phyloP scores from a whole-genome alignment of 2,797 vertebrate genomes.

The Galagoides demidoff region DNA sequence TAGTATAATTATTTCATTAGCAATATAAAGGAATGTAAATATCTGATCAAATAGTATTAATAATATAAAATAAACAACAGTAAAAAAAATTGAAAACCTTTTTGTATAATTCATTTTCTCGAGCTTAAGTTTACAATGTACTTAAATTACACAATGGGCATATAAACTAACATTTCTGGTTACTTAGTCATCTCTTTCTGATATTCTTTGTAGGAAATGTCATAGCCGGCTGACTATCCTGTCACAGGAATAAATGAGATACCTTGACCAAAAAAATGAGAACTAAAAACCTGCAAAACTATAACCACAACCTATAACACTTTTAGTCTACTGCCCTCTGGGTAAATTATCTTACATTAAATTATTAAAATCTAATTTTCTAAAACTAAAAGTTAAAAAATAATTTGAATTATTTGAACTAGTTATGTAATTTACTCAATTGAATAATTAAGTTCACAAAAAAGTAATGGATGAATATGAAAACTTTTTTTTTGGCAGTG shows the following conservation, averaged over 20 bases:
- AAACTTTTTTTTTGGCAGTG: background rate
- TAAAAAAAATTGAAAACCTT: background rate
- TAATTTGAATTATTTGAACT: background rate
- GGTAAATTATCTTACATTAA: background rate
- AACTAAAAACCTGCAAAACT: background rate
- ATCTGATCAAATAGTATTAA: background rate
- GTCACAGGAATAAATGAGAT: background rate
- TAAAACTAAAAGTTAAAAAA: background rate
- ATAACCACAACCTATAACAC: background rate
- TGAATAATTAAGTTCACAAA: background rate
- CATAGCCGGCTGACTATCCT: background rate
- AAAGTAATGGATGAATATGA: slow-evolving; percentile 31
- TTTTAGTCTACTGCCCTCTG: background rate
- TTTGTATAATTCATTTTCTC: background rate
- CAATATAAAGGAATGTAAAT: background rate
- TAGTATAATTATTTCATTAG: background rate
- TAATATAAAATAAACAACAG: background rate
- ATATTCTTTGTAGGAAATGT: background rate
- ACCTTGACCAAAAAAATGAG: background rate
- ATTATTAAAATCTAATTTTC: slow-evolving; percentile 32
- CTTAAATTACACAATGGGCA: background rate
- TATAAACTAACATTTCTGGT: background rate
- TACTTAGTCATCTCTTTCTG: background rate
- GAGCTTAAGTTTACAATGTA: background rate
- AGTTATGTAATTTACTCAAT: background rate